phyloP scores from a whole-genome alignment of 2,797 vertebrate genomes.

The Pipistrellus pipistrellus region DNA sequence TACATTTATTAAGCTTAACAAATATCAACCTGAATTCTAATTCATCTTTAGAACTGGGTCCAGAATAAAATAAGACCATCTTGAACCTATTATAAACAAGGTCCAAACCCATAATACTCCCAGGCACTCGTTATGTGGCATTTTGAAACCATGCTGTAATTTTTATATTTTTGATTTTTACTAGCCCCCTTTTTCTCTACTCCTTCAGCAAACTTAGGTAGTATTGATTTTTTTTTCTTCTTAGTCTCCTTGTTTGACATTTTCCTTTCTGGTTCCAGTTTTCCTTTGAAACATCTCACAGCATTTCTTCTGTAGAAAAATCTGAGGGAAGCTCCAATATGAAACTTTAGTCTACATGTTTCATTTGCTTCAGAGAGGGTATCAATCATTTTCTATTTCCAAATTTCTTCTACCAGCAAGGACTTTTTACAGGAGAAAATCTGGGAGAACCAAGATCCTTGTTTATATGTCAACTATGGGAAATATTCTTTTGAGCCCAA shows the following conservation, averaged over 20 bases:
- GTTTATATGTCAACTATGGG: not conserved
- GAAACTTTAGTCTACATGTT: not conserved
- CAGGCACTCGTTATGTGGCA: not conserved
- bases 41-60: constrained; percentile 3
- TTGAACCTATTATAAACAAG: not conserved
- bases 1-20: not conserved
- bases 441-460: not conserved
- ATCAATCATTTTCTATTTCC: not conserved
- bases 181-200: not conserved
- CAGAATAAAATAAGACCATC: not conserved
- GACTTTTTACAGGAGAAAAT: not conserved
- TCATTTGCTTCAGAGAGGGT: not conserved
- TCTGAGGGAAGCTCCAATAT: not conserved
- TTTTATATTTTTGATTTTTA: constrained; percentile 3
- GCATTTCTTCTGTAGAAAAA: not conserved
- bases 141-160: constrained; percentile 12
- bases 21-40: not conserved
- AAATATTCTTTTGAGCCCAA: constrained; percentile 3
- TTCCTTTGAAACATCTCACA: not conserved
- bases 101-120: not conserved
- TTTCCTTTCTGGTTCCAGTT: constrained; percentile 11
- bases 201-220: not conserved
- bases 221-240: not conserved
- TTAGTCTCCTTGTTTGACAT: not conserved
- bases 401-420: not conserved